Evolutionary conservation across 2,888 invertebrate genomes (phyloP).

Genomic region (Drosophila formosana): DNA sequence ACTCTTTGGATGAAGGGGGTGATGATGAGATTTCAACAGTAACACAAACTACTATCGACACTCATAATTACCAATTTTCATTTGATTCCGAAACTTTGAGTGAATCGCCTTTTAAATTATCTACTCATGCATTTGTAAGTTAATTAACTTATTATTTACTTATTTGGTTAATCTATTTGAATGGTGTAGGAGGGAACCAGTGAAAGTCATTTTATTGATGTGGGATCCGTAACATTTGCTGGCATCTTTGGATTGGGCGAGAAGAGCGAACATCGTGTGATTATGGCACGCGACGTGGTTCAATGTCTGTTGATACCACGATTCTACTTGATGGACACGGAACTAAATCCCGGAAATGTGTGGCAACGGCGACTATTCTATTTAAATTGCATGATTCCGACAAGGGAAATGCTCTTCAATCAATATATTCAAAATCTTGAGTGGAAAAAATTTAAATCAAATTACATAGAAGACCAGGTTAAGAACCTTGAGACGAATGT

Average conservation of each 20-base stretch:
- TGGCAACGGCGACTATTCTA: conserved; percentile 83
- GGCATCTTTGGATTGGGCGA: conserved; percentile 90
- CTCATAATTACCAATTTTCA: too few relatives aligned
- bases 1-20: too few relatives aligned
- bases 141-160: background rate
- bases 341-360: conserved; percentile 83
- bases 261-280: conserved; percentile 88
- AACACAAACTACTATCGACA: too few relatives aligned
- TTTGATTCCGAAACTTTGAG: conserved; percentile 23
- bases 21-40: too few relatives aligned
- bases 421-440: conserved; percentile 77
- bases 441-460: conserved; percentile 81
- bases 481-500: conserved; percentile 53
- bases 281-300: conserved; percentile 88
- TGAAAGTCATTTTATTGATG: conserved; percentile 83
- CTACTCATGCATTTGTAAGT: background rate
- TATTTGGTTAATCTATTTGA: background rate
- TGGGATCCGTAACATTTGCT: conserved; percentile 82
- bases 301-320: conserved; percentile 90
- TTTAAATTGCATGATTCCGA: conserved; percentile 81
- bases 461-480: conserved; percentile 63
- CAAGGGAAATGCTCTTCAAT: conserved; percentile 77
- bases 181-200: conserved; percentile 21
- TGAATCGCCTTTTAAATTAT: background rate
- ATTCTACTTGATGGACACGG: conserved; percentile 88